These are phyloP conservation scores for Rhinoderma darwinii DNA, from an alignment of 2,113 vertebrate species.

Conservation along the genomic window DNA sequence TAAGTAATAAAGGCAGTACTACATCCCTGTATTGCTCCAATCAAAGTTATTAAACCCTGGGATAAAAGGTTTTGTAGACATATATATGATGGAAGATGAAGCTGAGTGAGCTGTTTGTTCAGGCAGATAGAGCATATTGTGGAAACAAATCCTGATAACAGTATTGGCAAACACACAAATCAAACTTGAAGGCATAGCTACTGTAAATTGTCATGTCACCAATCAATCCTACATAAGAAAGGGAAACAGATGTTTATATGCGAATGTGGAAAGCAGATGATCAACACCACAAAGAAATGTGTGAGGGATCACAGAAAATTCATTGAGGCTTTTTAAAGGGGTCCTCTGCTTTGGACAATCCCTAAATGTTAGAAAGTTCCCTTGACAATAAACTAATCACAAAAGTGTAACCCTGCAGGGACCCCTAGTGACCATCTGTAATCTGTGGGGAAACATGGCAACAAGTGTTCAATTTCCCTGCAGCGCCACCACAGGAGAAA, in stretches of 20 bases:
- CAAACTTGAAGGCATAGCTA: conserved; percentile 23
- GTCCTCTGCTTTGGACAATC: too few relatives aligned
- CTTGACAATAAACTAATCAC: too few relatives aligned
- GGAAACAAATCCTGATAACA: conserved; percentile 48
- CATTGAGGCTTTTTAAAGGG: neutral
- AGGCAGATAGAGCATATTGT: conserved; percentile 31
- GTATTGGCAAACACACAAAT: conserved; percentile 51
- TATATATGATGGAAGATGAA: conserved; percentile 13
- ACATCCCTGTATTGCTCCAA: conserved; percentile 18
- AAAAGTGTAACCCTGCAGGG: too few relatives aligned
- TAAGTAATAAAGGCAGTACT: neutral
- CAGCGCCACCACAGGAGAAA: too few relatives aligned
- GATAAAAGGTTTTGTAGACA: conserved; percentile 42
- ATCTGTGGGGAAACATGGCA: too few relatives aligned
- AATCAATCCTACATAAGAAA: conserved; percentile 25
- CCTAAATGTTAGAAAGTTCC: too few relatives aligned
- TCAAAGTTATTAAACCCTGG: neutral
- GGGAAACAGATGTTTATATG: neutral
- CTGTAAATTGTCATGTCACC: conserved; percentile 9
- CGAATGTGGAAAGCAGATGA: conserved; percentile 1
- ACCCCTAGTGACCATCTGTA: too few relatives aligned
- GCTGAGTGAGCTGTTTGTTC: conserved; percentile 41
- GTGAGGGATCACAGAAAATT: neutral
- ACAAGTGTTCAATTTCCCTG: too few relatives aligned
- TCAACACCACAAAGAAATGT: conserved; percentile 1